Base-by-base conservation (phyloP, 2,113 vertebrate genomes). In the Synodontis membranacea region DNA sequence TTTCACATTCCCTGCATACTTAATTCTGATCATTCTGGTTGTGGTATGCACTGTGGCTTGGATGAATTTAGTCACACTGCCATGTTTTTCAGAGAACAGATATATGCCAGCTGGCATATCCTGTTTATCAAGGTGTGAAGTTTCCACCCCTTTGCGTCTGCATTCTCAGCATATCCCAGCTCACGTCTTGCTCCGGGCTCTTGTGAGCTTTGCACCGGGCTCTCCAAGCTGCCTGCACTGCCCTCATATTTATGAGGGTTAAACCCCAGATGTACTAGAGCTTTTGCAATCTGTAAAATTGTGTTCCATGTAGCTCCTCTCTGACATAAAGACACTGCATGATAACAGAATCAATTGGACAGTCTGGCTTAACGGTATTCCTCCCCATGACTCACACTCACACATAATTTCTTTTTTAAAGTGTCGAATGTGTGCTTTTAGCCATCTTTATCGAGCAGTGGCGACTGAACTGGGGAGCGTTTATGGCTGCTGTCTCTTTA, bases 261-360 rank as follows among this genome's bases (percentile, higher is more conserved):
- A 87, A 87, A 83, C 58, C 83, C 52, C 86, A 89, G 83, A 85
- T 89, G 88, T 83, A n/a, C 44, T 21, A 60, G 23, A 74, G 86
- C 31, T 39, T 56, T 52, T n/a, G 28, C 48, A 80, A 58, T 25
- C 78, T 80, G 50, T 5, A 39, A 56, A 56, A 25, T 39, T 6
- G 15, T 4, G 1, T 80, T 54, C 50, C 28, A 52, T 23, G 8
- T 28, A 28, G 50, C 9, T 58, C 39, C 34, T 44, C n/a, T n/a
- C 34, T 44, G 70, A n/a, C 6, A 17, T 11, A 21, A 37, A 37
- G 31, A 2, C 54, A 1, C n/a, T 79, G 31, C n/a, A 54, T 19
- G 19, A 80, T 56, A 39, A 25, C 50, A 5, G 19, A 9, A 72
- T 23, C 39, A 0, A 42, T 42, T 11, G 19, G 68, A 17, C 4